Percentiles rank a stretch among this genome's conserved stretches.
phyloP scores from a whole-genome alignment of 1,140 invertebrate species.

The Lordiphosa clarofinis region DNA sequence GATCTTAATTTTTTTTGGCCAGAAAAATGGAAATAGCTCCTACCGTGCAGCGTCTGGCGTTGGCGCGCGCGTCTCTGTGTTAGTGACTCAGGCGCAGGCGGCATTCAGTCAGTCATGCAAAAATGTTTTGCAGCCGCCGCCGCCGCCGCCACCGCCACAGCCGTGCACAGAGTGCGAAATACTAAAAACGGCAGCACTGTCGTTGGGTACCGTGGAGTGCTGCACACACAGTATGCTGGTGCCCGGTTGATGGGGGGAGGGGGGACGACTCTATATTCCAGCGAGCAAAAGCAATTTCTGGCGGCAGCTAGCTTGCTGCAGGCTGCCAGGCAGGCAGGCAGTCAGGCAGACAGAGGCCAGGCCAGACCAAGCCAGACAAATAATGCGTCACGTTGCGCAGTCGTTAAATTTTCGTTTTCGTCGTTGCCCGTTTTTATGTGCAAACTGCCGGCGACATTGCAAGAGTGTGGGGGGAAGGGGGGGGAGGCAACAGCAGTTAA shows the following conservation, averaged over 20 bases:
- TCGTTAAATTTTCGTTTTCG: conserved; percentile 77
- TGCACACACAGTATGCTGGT: conserved; percentile 20
- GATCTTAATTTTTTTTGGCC: no score
- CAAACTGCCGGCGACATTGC: conserved; percentile 55
- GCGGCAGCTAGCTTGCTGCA: conserved; percentile 54
- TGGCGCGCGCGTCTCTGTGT: conserved; percentile 42
- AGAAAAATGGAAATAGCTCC: background rate
- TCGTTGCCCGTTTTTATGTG: conserved; percentile 68
- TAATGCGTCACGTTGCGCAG: conserved; percentile 76
- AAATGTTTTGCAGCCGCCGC: conserved; percentile 63
- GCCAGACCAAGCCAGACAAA: conserved; percentile 60
- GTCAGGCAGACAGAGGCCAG: conserved; percentile 34
- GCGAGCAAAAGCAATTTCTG: conserved; percentile 75
- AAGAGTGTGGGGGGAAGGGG: background rate
- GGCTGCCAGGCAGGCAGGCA: conserved; percentile 19
- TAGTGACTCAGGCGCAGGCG: conserved; percentile 56
- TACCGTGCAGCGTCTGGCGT: conserved; percentile 17
- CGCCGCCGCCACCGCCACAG: conserved; percentile 20
- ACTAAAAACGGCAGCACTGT: conserved; percentile 66
- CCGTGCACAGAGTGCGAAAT: conserved; percentile 71
- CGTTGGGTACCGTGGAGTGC: conserved; percentile 27
- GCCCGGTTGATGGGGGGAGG: conserved; percentile 2
- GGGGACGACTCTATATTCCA: conserved; percentile 46
- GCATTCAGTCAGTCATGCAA: conserved; percentile 75
- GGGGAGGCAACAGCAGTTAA: conserved; percentile 6